Percentiles rank a stretch among this genome's conserved stretches.
These are phyloP conservation scores for Larimichthys crocea DNA, from an alignment of 2,113 vertebrate genomes.

Conservation along the genomic window DNA sequence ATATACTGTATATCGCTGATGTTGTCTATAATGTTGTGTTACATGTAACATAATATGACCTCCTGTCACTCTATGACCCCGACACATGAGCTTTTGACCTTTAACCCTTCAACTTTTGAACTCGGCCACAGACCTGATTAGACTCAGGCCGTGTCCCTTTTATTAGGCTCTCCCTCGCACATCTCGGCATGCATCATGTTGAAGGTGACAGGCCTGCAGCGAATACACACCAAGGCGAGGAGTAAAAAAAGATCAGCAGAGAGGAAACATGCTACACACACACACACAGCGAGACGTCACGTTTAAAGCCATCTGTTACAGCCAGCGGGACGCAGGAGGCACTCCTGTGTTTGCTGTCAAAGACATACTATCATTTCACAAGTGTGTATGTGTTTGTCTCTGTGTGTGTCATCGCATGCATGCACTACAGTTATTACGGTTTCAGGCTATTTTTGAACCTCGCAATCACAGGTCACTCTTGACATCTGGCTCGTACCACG, in stretches of 20 bases:
- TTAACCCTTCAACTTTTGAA: constrained; percentile 53
- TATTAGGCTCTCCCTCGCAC: constrained; percentile 22
- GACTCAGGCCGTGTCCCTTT: constrained; percentile 31
- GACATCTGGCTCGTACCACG: constrained; percentile 28
- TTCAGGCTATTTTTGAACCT: constrained; percentile 50
- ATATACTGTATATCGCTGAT: not conserved
- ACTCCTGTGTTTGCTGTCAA: constrained; percentile 46
- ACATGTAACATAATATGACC: constrained; percentile 17
- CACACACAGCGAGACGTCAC: constrained; percentile 39
- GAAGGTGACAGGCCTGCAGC: constrained; percentile 51
- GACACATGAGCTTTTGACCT: constrained; percentile 26
- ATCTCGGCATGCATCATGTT: constrained; percentile 54
- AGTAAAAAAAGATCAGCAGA: constrained; percentile 38
- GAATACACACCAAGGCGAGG: constrained; percentile 27
- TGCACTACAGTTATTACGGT: not conserved
- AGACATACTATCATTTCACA: constrained; percentile 39
- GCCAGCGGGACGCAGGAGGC: constrained; percentile 37
- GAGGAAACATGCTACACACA: constrained; percentile 42
- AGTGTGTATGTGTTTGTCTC: not conserved
- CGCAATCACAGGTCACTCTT: constrained; percentile 47
- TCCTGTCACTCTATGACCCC: constrained; percentile 13
- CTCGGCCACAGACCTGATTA: constrained; percentile 35
- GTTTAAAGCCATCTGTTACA: constrained; percentile 71
- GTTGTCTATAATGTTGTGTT: not conserved
- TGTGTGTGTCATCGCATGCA: constrained; percentile 1